A percentile compares a stretch with the other conserved stretches of the same genome.
These are phyloP conservation scores for Pseudomyrmex concolor DNA, from an alignment of 1,140 invertebrate species.

Conservation along the genomic window DNA sequence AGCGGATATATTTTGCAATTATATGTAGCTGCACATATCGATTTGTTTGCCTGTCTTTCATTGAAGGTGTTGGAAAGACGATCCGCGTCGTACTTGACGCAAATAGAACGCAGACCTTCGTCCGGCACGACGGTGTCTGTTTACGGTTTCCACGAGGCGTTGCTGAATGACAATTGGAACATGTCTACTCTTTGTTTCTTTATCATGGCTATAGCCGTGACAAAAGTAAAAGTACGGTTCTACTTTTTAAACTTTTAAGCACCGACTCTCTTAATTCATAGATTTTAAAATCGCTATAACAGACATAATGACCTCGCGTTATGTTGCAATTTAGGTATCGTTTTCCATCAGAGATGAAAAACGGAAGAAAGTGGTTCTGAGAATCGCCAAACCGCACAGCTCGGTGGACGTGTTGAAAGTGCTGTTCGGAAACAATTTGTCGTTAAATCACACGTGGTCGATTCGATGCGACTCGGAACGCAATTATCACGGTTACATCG, in stretches of 20 bases:
- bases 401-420: constrained; percentile 68
- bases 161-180: constrained; percentile 50
- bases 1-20: neutral
- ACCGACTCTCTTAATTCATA: too few species aligned
- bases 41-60: neutral
- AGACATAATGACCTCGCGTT: neutral
- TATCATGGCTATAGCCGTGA: constrained; percentile 70
- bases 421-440: constrained; percentile 61
- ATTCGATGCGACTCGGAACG: constrained; percentile 37
- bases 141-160: constrained; percentile 64
- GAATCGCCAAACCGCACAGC: constrained; percentile 72
- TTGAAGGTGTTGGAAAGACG: constrained; percentile 60
- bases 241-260: neutral
- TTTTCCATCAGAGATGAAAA: constrained; percentile 78
- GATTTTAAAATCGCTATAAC: too few species aligned
- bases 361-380: constrained; percentile 64
- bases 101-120: constrained; percentile 69
- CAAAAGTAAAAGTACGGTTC: constrained; percentile 69
- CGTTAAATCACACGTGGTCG: constrained; percentile 55
- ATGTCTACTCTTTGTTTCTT: constrained; percentile 62
- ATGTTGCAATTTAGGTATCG: constrained; percentile 72
- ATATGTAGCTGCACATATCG: constrained; percentile 28
- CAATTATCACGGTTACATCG: constrained; percentile 68
- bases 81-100: constrained; percentile 34
- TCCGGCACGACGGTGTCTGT: constrained; percentile 77